Evolutionary conservation across 2,888 invertebrate species (phyloP).

Genomic region (Polia nebulosa): DNA sequence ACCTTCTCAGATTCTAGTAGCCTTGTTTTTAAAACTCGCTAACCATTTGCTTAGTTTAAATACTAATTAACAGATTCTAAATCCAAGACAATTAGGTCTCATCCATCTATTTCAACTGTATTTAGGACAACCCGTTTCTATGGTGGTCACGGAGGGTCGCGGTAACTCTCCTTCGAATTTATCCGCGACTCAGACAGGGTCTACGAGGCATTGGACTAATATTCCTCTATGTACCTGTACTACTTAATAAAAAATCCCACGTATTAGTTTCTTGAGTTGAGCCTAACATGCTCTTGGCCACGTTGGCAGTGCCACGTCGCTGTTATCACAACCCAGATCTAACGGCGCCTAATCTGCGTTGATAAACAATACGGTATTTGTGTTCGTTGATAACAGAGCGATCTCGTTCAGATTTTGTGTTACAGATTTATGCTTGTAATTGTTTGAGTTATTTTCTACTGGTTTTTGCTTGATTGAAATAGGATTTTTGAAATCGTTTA

Average conservation of each 20-base stretch:
- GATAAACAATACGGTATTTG: constrained; percentile 65
- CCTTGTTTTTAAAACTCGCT: no score
- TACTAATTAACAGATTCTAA: no score
- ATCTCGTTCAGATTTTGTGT: constrained; percentile 58
- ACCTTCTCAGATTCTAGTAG: no score
- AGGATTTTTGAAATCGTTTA: neutral
- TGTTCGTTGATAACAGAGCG: constrained; percentile 57
- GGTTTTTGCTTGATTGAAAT: constrained; percentile 15
- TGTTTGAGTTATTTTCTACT: constrained; percentile 27
- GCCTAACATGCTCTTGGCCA: constrained; percentile 31
- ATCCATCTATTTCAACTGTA: no score
- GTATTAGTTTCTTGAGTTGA: constrained; percentile 36
- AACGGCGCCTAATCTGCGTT: constrained; percentile 57
- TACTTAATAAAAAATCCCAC: constrained; percentile 11
- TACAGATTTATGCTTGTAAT: constrained; percentile 46
- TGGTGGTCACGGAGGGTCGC: no score
- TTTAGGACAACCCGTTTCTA: no score
- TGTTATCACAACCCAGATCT: constrained; percentile 68
- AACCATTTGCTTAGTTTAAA: no score
- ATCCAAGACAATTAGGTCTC: no score
- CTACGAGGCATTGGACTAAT: neutral
- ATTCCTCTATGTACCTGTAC: constrained; percentile 19
- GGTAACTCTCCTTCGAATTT: no score
- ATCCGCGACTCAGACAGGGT: no score
- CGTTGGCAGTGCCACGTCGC: constrained; percentile 48